Percentiles rank a stretch among this genome's conserved stretches.
phyloP scores from a whole-genome alignment of 1,140 invertebrate species.

The Drosophila athabasca region DNA sequence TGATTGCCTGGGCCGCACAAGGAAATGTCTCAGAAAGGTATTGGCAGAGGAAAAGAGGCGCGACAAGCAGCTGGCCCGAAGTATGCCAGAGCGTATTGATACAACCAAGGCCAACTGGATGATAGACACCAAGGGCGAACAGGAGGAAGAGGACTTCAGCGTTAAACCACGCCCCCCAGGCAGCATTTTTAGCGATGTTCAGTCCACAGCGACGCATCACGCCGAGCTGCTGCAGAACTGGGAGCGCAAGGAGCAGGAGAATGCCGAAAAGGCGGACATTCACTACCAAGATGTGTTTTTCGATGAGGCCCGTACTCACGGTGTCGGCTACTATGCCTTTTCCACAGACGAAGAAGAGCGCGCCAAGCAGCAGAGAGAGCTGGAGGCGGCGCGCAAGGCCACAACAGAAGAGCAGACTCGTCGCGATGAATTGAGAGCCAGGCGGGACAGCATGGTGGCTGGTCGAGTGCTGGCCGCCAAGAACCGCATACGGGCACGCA shows the following conservation, averaged over 20 bases:
- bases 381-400: slow-evolving; percentile 88
- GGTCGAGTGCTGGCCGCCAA: slow-evolving; percentile 91
- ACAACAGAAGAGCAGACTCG: slow-evolving; percentile 88
- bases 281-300: slow-evolving; percentile 96
- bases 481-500: slow-evolving; percentile 89
- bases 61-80: slow-evolving; percentile 86
- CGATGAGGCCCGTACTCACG: slow-evolving; percentile 94
- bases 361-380: slow-evolving; percentile 89
- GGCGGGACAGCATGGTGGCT: slow-evolving; percentile 89
- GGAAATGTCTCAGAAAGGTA: slow-evolving; percentile 92
- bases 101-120: slow-evolving; percentile 83
- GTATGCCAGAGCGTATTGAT: slow-evolving; percentile 78
- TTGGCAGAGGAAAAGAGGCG: slow-evolving; percentile 88
- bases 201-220: slow-evolving; percentile 80
- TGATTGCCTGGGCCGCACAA: slow-evolving; percentile 93
- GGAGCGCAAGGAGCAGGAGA: slow-evolving; percentile 87
- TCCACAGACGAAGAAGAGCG: slow-evolving; percentile 92
- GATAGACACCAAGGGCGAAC: slow-evolving; percentile 58
- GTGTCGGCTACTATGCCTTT: slow-evolving; percentile 94
- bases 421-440: slow-evolving; percentile 86
- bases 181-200: slow-evolving; percentile 65
- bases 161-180: slow-evolving; percentile 53
- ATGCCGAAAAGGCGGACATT: slow-evolving; percentile 87
- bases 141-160: slow-evolving; percentile 26
- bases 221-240: slow-evolving; percentile 86